phyloP scores from a whole-genome alignment of 1,140 invertebrate genomes.

The Drosophila kurseongensis region DNA sequence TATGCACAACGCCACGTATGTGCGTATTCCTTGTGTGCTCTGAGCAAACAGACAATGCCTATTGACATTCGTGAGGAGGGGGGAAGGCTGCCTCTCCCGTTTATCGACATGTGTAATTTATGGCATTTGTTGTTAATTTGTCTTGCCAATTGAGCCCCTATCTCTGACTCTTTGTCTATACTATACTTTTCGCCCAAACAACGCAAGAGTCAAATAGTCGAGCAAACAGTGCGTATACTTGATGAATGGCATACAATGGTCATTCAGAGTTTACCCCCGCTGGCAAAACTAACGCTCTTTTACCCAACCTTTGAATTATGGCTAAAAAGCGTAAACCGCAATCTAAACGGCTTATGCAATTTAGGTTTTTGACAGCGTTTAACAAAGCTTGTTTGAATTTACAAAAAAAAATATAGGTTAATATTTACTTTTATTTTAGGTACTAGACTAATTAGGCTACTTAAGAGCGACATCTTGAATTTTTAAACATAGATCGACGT shows the following conservation, averaged over 20 bases:
- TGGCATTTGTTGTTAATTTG: slow-evolving; percentile 80
- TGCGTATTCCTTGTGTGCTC: slow-evolving; percentile 17
- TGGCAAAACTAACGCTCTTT: slow-evolving; percentile 42
- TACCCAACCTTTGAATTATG: slow-evolving; percentile 66
- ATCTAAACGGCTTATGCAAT: slow-evolving; percentile 56
- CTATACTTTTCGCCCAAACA: slow-evolving; percentile 39
- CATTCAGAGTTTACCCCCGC: slow-evolving; percentile 42
- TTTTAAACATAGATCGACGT: too few species aligned
- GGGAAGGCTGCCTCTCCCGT: slow-evolving; percentile 6
- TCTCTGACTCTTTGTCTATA: slow-evolving; percentile 10
- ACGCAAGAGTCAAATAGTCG: slow-evolving; percentile 44
- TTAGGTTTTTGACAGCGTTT: slow-evolving; percentile 15
- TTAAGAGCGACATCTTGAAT: too few species aligned
- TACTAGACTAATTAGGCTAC: too few species aligned
- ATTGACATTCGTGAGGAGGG: slow-evolving; percentile 51
- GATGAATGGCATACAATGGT: slow-evolving; percentile 65
- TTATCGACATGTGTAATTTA: slow-evolving; percentile 72
- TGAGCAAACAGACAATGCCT: slow-evolving; percentile 50
- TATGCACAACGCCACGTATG: slow-evolving; percentile 6
- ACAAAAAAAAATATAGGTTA: too few species aligned
- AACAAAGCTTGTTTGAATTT: background rate
- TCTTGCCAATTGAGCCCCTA: slow-evolving; percentile 54
- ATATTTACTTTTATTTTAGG: too few species aligned
- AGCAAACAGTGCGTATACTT: slow-evolving; percentile 70
- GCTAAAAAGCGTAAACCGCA: slow-evolving; percentile 61